Conservation (phyloP, 2,888 invertebrate genomes). For the Papilio demoleus region DNA sequence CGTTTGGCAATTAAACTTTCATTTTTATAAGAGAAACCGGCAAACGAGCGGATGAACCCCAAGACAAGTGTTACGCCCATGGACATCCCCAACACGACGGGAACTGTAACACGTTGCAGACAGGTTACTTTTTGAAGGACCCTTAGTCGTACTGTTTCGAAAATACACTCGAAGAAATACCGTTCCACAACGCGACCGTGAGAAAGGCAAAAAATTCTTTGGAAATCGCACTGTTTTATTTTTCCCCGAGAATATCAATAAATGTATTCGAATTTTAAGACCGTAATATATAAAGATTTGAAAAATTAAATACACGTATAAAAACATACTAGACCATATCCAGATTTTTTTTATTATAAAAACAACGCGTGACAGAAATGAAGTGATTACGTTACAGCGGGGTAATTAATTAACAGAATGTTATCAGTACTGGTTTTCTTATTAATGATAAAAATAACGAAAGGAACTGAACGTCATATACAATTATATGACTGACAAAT, state of each 20-base stretch:
- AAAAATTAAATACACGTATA: neutral
- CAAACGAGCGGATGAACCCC: too few species aligned
- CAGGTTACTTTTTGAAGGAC: too few species aligned
- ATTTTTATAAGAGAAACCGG: neutral
- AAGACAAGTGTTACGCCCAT: too few species aligned
- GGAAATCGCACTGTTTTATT: too few species aligned
- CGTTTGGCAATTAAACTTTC: neutral
- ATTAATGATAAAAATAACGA: neutral
- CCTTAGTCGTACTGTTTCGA: too few species aligned
- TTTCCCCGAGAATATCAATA: neutral
- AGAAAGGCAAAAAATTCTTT: too few species aligned
- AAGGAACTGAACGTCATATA: neutral
- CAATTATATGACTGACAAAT: neutral
- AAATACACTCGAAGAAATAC: too few species aligned
- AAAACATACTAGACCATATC: neutral
- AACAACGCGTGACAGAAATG: neutral
- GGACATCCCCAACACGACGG: too few species aligned
- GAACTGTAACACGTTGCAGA: too few species aligned
- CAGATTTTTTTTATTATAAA: neutral
- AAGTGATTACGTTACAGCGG: neutral
- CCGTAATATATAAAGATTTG: neutral
- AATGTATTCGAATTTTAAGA: neutral
- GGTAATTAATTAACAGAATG: conserved; percentile 1
- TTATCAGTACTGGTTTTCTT: neutral
- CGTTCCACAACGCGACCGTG: too few species aligned